Evolutionary conservation across 2,113 vertebrate species (phyloP).

Genomic region (Oreocharis arfaki): DNA sequence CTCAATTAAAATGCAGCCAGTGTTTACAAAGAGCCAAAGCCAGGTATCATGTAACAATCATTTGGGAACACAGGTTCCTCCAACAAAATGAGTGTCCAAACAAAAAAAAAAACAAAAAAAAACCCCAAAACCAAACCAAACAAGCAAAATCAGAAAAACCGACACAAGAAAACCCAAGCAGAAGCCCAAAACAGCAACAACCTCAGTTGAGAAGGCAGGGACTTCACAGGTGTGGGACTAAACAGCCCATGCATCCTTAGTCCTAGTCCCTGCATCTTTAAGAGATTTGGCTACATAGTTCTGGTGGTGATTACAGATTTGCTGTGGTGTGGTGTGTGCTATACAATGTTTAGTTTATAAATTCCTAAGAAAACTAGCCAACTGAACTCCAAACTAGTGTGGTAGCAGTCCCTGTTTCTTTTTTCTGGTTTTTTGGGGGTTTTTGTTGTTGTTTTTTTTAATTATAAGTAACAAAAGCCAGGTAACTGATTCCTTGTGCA

Average conservation of each 20-base stretch:
- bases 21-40: neutral
- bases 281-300: neutral
- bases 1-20: neutral
- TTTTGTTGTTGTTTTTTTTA: neutral
- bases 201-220: neutral
- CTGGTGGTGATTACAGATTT: neutral
- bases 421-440: rapidly evolving
- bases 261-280: neutral
- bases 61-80: neutral
- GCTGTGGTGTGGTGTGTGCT: neutral
- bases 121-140: too few relatives aligned
- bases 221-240: neutral
- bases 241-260: neutral
- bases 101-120: neutral
- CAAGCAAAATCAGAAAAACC: too few relatives aligned
- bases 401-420: neutral
- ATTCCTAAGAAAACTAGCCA: neutral
- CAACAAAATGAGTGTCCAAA: neutral
- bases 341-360: neutral
- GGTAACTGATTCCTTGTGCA: neutral
- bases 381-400: neutral
- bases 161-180: neutral
- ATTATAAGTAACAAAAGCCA: neutral
- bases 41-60: neutral
- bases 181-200: neutral